Evolutionary conservation across 2,888 invertebrate genomes (phyloP), one percentile per base, ranked within the genome.

Genomic region (Campaea margaritaria): DNA sequence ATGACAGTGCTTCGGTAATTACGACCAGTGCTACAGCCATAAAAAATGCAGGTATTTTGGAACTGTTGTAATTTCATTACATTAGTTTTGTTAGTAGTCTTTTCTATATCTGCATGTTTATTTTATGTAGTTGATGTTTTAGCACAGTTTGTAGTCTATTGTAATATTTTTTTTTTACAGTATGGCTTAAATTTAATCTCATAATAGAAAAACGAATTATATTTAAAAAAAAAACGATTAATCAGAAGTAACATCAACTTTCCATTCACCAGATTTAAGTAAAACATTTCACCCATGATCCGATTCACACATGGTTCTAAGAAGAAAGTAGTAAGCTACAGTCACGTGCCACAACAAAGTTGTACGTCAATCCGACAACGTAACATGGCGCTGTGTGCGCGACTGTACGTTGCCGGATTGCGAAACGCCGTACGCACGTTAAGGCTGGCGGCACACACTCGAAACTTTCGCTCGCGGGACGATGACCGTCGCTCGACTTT

Each of bases 401-500:
- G 68, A 62, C 64, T 65, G 68, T 70, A 62, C 36, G 39, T 44
- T 11, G 53, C 48, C 60, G 53, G 64, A 64, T 84, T 83, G 83
- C 79, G 81, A 82, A 79, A 84, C 59, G 48, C 73, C 79, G 69
- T 70, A 82, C 84, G 83, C 83, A 81, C 81, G 81, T 81, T 73
- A 79, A 76, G 78, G 73, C 73, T 68, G 69, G 71, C 77, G 69
- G 71, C 77, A 76, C 80, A 83, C 84, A 83, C 82, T 70, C 73
- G 50, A 39, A 87, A 91, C 90, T 91, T 91, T 92, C 91, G 87
- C 91, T 79, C 68, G 80, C 81, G 82, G 76, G 91, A 86, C 89
- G 82, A 84, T 89, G 91, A 89, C 91, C 91, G 91, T 91, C 90
- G 86, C 74, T 80, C 81, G 81, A 86, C 92, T 92, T 92, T 92